A percentile compares a stretch with the other conserved stretches of the same genome.
Conservation (phyloP, 1,140 invertebrate species). For the Portunus trituberculatus region DNA sequence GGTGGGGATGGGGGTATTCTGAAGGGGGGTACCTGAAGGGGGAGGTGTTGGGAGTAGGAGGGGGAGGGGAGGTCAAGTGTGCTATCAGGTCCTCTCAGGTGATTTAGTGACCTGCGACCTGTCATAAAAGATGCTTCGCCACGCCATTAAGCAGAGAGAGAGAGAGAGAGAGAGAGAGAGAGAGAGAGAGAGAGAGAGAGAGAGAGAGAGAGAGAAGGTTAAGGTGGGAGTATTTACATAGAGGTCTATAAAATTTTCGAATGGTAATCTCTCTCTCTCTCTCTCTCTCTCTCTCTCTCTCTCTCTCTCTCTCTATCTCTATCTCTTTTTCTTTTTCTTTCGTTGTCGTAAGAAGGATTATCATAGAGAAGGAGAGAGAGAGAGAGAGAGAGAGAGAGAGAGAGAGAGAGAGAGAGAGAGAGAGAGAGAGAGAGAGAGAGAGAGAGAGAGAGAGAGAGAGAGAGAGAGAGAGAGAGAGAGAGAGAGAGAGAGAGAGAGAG, state of each 20-base stretch:
- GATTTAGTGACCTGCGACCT: constrained; percentile 58
- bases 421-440: neutral
- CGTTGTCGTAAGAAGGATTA: neutral
- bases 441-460: neutral
- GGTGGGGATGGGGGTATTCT: no score
- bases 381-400: neutral
- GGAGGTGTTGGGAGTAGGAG: no score
- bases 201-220: neutral
- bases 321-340: no score
- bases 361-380: neutral
- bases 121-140: constrained; percentile 31
- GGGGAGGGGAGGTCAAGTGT: neutral
- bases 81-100: neutral
- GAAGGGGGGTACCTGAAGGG: no score
- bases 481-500: neutral
- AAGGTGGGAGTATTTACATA: neutral
- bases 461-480: neutral
- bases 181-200: constrained; percentile 20
- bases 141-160: constrained; percentile 26
- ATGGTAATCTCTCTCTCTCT: no score
- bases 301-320: no score
- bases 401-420: constrained; percentile 8
- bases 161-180: constrained; percentile 16
- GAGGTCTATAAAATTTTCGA: no score
- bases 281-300: no score